Conservation (phyloP, 1,140 invertebrate genomes). For the Bombus confusus region DNA sequence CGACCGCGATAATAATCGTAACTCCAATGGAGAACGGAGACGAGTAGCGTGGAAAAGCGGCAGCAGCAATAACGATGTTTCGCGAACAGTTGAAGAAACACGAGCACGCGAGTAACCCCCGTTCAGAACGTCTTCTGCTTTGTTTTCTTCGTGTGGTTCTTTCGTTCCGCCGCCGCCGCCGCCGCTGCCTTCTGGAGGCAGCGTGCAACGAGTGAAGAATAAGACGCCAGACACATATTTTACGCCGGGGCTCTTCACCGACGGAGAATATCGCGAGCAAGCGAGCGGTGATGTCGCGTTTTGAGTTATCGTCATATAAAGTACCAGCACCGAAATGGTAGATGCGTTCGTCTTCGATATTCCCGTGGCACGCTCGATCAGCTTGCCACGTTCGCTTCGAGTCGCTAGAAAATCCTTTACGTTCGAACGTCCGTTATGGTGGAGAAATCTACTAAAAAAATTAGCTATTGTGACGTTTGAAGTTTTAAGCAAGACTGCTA, state of each 20-base stretch:
- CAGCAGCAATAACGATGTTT: slow-evolving; percentile 54
- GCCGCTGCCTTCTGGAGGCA: slow-evolving; percentile 51
- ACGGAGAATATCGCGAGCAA: slow-evolving; percentile 63
- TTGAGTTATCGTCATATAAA: slow-evolving; percentile 78
- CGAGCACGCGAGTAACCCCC: slow-evolving; percentile 37
- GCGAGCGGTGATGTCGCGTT: slow-evolving; percentile 67
- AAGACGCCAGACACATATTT: slow-evolving; percentile 82
- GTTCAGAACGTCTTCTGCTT: slow-evolving; percentile 25
- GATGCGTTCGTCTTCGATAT: slow-evolving; percentile 65
- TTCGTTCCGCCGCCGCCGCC: slow-evolving; percentile 47
- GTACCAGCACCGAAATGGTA: slow-evolving; percentile 70
- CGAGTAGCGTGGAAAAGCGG: slow-evolving; percentile 30
- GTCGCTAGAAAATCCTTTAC: background rate
- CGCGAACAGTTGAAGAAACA: slow-evolving; percentile 41
- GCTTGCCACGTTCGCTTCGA: background rate
- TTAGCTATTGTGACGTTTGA: background rate
- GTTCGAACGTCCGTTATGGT: no score
- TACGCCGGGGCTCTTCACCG: slow-evolving; percentile 66
- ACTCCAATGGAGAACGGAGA: slow-evolving; percentile 62
- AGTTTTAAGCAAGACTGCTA: no score
- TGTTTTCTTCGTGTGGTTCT: slow-evolving; percentile 47
- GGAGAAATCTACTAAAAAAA: background rate
- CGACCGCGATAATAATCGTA: slow-evolving; percentile 76
- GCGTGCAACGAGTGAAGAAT: slow-evolving; percentile 79
- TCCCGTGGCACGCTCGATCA: slow-evolving; percentile 8